Evolutionary conservation across 1,140 invertebrate species (phyloP), one percentile per base, ranked within the genome.

Genomic region (Calycopis cecrops): DNA sequence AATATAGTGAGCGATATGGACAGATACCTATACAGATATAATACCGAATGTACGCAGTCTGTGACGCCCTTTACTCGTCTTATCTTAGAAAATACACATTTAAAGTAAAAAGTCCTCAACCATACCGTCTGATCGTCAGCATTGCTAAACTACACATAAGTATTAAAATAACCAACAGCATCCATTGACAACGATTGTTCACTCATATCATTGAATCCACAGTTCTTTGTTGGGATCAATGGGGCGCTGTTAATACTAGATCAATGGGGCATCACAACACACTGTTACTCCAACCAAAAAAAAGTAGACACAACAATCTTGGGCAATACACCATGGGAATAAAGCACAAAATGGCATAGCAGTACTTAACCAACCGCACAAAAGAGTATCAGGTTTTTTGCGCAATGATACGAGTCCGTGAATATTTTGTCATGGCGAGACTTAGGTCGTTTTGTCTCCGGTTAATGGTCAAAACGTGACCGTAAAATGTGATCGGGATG

Each of bases 401-500:
- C 83, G 83, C 80, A 86, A 86, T 83, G 80, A 84, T 81, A 84
- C 59, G 50, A 54, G 73, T 84, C 73, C 83, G 83, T 86, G 83
- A 67, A 83, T 79, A 84, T 83, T 79, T 73, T 69, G 73, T 75
- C 73, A 67, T 64, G 69, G 69, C 66, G 76, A 77, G 83, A 77
- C 82, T 86, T 86, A 86, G 72, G 51, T 35, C 71, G 74, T 80
- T 84, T 84, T 86, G 79, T 84, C 80, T 86, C 73, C 76, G 53
- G 54, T 85, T 85, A 86, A 86, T 84, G 83, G 72, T 71, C 67
- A 66, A 68, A 83, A 86, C 83, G 83, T 86, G 83, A 86, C 79
- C 71, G 68, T 72, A 65, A 61, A 68, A 16, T 14, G 40, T 76
- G 70, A 77, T 62, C 67, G 56, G 69, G 67, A 71, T 74, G 64